These are phyloP conservation scores for Moxostoma hubbsi DNA, from an alignment of 2,797 vertebrate genomes.

Conservation along the genomic window DNA sequence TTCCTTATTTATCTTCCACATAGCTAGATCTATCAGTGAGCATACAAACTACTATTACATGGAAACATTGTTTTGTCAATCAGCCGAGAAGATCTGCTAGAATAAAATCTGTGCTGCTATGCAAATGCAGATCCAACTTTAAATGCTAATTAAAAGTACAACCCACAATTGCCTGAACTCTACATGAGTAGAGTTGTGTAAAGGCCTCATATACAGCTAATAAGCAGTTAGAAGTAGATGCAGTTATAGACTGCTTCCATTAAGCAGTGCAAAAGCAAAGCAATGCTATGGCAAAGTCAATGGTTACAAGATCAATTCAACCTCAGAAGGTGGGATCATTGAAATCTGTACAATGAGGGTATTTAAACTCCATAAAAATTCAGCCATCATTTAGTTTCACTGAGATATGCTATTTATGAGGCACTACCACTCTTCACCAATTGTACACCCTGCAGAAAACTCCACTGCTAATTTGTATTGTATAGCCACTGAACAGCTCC, in stretches of 20 bases:
- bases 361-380: conserved; percentile 67
- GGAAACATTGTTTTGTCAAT: conserved; percentile 30
- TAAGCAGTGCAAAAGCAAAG: conserved; percentile 5
- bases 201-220: neutral
- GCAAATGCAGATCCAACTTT: neutral
- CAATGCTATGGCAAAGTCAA: neutral
- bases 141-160: neutral
- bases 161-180: neutral
- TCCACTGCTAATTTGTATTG: conserved; percentile 63
- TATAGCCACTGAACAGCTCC: conserved; percentile 40
- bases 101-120: neutral
- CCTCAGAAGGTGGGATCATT: conserved; percentile 16
- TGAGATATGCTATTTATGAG: conserved; percentile 72
- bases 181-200: neutral
- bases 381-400: conserved; percentile 62
- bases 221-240: neutral
- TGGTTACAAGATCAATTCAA: conserved; percentile 17
- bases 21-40: neutral
- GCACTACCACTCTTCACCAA: conserved; percentile 63
- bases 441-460: conserved; percentile 63
- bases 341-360: conserved; percentile 9
- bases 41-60: conserved; percentile 18
- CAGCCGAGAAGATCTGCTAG: neutral
- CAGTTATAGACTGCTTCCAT: neutral
- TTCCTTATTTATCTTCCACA: neutral